Evolutionary conservation across 2,888 invertebrate species (phyloP).

Genomic region (Agrotis puta): DNA sequence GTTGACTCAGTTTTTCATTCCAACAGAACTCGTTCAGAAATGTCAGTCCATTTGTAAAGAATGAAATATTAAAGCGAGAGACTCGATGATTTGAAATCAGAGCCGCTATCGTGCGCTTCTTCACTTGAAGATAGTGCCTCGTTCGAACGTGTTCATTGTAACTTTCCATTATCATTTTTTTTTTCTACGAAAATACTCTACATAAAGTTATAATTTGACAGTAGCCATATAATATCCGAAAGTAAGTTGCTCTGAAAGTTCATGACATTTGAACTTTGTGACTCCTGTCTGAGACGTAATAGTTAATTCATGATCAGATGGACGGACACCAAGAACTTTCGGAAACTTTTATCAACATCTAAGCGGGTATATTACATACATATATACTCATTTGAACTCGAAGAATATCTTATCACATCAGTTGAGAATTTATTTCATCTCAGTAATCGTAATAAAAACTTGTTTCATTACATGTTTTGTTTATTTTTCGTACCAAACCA

Average conservation of each 20-base stretch:
- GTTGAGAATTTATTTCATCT: conserved; percentile 6
- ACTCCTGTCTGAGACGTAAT: conserved; percentile 17
- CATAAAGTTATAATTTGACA: background rate
- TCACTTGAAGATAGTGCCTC: conserved; percentile 71
- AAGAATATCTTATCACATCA: conserved; percentile 4
- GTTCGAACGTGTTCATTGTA: conserved; percentile 56
- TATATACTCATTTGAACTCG: background rate
- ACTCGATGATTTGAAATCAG: conserved; percentile 82
- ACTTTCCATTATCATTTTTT: conserved; percentile 24
- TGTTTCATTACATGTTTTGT: conserved; percentile 22
- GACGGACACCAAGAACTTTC: conserved; percentile 16
- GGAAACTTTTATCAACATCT: conserved; percentile 16
- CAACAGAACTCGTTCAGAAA: conserved; percentile 77
- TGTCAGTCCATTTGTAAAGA: conserved; percentile 83
- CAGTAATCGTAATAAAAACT: conserved; percentile 9
- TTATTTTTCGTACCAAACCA: conserved; percentile 50
- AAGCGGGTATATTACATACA: background rate
- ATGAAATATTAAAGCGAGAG: conserved; percentile 83
- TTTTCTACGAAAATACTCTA: background rate
- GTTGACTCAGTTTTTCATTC: conserved; percentile 78
- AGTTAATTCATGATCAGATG: conserved; percentile 38
- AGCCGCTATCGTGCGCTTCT: conserved; percentile 74
- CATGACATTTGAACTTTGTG: conserved; percentile 26
- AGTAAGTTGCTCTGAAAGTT: conserved; percentile 27
- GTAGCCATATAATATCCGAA: background rate